Evolutionary conservation across 1,140 invertebrate genomes (phyloP), one percentile per base, ranked within the genome.

Genomic region (Drosophila subobscura): DNA sequence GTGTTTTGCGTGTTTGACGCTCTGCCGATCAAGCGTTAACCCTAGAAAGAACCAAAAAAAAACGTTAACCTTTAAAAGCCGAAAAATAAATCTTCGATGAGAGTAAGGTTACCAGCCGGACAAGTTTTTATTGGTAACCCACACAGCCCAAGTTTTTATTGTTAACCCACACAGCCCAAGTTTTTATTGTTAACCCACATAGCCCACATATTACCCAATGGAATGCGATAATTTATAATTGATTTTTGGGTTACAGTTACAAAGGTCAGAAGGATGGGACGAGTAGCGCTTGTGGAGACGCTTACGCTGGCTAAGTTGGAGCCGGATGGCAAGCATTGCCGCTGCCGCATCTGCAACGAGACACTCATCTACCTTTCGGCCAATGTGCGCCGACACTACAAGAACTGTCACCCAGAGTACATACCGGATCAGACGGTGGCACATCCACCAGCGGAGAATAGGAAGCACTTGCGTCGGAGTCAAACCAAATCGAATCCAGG

Each of bases 311-410:
- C 20, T 0, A 20, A 49, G 8, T 12, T 41, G 16, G 7, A 25
- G 44, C 27, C 45, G 37, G 58, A 52, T 27, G 41, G 50, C 8
- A 60, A 29, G 22, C 40, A 37, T 1, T 60, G 40, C 23, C 46
- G 40, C 8, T 60, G 58, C 33, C 27, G 20, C 10, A 14, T 61
- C 10, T 61, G 58, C 58, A 37, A 53, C 4, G 45, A 53, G 16
- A 40, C 50, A 10, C 41, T 61, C 16, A 53, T 22, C 16, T 50
- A 16, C 27, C 49, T 40, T 2, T 23, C 47, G 47, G 47, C 47
- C 4, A 61, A 61, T 61, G 49, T 61, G 20, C 20, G 25, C 7
- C 33, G 58, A 1, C 58, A 53, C 49, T 61, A 53, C 4, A 53
- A 40, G 8, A 61, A 16, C 14, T 44, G 14, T 40, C 58, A 61